A percentile compares a stretch with the other conserved stretches of the same genome.
These are phyloP conservation scores for Empis stercorea DNA, from an alignment of 2,888 invertebrate genomes.

Conservation along the genomic window DNA sequence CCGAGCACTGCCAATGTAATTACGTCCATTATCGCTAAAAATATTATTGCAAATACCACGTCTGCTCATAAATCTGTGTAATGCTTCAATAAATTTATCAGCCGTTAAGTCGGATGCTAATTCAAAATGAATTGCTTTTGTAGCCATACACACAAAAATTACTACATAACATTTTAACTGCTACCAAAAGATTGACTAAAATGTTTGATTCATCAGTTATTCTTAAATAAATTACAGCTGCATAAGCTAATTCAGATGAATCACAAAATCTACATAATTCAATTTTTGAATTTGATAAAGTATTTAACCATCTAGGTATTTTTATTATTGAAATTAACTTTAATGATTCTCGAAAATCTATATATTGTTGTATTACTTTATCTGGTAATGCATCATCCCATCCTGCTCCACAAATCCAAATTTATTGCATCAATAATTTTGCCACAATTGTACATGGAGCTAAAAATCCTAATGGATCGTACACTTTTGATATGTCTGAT, in stretches of 20 bases:
- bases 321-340: neutral
- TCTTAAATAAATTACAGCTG: neutral
- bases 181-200: neutral
- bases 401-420: neutral
- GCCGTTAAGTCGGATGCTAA: constrained; percentile 1
- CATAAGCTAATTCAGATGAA: neutral
- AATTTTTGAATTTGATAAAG: neutral
- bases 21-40: constrained; percentile 18
- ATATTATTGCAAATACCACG: constrained; percentile 14
- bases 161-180: too few relatives aligned
- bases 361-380: neutral
- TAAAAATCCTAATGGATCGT: constrained; percentile 6
- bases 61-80: constrained; percentile 15
- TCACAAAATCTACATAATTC: constrained; percentile 3
- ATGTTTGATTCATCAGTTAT: neutral
- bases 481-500: constrained; percentile 2
- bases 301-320: constrained; percentile 2
- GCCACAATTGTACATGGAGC: neutral
- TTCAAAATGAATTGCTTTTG: too few relatives aligned
- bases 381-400: constrained; percentile 2
- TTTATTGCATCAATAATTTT: constrained; percentile 1
- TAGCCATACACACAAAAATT: too few relatives aligned
- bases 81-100: constrained; percentile 14
- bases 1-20: constrained; percentile 16
- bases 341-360: neutral